phyloP scores from a whole-genome alignment of 2,113 vertebrate genomes.

The Mionectes macconnelli region DNA sequence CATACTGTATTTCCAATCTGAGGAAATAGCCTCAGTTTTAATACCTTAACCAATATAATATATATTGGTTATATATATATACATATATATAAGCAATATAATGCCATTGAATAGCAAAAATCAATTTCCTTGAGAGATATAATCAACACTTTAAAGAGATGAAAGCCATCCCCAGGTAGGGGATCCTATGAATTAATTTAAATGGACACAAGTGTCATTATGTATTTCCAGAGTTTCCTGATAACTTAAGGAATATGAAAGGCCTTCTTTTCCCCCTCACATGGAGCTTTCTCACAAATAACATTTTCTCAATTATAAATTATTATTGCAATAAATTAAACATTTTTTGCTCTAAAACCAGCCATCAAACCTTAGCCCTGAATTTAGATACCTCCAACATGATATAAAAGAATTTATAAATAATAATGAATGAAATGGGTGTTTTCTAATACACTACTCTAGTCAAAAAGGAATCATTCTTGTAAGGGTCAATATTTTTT shows the following conservation, averaged over 20 bases:
- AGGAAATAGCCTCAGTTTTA: not conserved
- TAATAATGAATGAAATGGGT: not conserved
- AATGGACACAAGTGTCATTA: not conserved
- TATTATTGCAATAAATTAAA: not conserved
- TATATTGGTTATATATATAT: too few species aligned
- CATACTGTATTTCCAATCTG: not conserved
- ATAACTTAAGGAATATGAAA: not conserved
- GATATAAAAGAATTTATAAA: not conserved
- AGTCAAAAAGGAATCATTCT: not conserved
- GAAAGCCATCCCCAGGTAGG: not conserved
- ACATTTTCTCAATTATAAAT: not conserved
- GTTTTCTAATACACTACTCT: not conserved
- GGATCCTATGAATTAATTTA: not conserved
- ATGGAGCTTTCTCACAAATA: not conserved
- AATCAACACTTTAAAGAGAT: not conserved
- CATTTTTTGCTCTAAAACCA: not conserved
- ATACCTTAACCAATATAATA: not conserved
- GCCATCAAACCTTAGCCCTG: not conserved
- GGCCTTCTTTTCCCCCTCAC: not conserved
- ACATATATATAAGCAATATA: not conserved
- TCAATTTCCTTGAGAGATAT: not conserved
- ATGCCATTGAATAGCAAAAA: not conserved
- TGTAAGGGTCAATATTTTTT: not conserved
- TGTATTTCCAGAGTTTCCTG: not conserved
- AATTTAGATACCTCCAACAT: not conserved